phyloP scores from a whole-genome alignment of 2,113 vertebrate species.

The Shinisaurus crocodilurus region DNA sequence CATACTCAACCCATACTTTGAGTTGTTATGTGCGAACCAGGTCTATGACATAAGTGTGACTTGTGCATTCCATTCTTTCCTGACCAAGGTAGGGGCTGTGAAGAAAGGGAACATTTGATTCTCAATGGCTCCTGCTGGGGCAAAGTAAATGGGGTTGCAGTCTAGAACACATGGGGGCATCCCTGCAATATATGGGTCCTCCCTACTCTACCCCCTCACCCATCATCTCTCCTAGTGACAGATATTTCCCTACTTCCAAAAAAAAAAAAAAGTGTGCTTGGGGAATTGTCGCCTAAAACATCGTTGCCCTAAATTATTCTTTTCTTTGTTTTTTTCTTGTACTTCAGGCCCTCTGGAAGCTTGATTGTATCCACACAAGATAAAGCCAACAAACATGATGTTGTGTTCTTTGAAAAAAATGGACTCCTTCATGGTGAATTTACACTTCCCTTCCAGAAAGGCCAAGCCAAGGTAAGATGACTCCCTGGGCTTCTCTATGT shows the following conservation, averaged over 20 bases:
- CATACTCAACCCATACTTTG: too few relatives aligned
- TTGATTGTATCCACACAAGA: slow-evolving; percentile 90
- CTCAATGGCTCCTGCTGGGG: not conserved
- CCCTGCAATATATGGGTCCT: not conserved
- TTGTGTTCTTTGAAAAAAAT: slow-evolving; percentile 97
- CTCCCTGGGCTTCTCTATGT: too few relatives aligned
- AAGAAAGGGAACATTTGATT: not conserved
- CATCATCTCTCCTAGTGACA: not conserved
- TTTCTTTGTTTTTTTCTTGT: not conserved
- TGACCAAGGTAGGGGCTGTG: not conserved
- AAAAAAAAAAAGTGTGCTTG: not conserved
- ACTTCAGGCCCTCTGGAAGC: slow-evolving; percentile 89
- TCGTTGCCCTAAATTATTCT: not conserved
- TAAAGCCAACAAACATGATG: slow-evolving; percentile 90
- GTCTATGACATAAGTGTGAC: not conserved
- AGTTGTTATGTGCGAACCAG: too few relatives aligned
- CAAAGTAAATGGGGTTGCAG: not conserved
- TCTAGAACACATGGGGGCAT: not conserved
- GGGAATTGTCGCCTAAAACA: not conserved
- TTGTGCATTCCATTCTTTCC: not conserved
- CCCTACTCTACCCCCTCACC: too few relatives aligned
- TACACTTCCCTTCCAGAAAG: slow-evolving; percentile 87
- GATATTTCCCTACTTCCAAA: too few relatives aligned
- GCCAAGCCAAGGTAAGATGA: slow-evolving; percentile 84
- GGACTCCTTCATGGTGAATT: slow-evolving; percentile 96